Evolutionary conservation across 2,113 vertebrate species (phyloP), one percentile per base, ranked within the genome.

Genomic region (Dasyprocta punctata): DNA sequence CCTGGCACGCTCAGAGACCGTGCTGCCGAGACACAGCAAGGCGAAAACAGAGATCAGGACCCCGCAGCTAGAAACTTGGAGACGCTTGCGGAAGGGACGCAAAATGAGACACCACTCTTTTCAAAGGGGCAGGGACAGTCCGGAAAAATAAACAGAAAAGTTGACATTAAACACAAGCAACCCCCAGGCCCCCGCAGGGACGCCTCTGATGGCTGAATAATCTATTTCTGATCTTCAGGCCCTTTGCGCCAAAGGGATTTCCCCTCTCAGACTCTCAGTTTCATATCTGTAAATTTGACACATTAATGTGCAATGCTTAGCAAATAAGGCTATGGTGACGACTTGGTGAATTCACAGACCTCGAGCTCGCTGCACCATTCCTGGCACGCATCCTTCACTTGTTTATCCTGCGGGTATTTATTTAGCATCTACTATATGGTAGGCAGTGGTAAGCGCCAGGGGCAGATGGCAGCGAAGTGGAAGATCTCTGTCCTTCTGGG

Each of bases 221-320:
- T 56, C 69, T 14, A 3, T 36, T 86, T 75, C 28, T 14, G 54
- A 14, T 58, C 16, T 14, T 13, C 33, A 36, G 69, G 81, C 26
- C 41, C 92, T 91, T 47, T 24, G 88, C 26, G 12, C 22, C 60
- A 77, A 22, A 12, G 92, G 96, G 95, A 93, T 56, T 96, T 94
- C 56, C 96, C 89, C 52, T 85, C 26, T 52, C 49, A 3, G 16
- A 49, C 36, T 63, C 92, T 78, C 38, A 12, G 96, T 84, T 94
- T 97, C 82, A 28, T 12, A 22, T 96, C 61, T 83, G 96, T 89
- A 80, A 91, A 26, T 13, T 52, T 84, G 22, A 54, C 30, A n/a
- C 54, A 16, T 41, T 52, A 33, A 26, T 83, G 38, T 19, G 86
- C 20, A 78, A 38, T 20, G 28, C 44, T 86, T 65, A 61, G 92